Evolutionary conservation across 64 coral and sea anemone genomes (phyloP).

Genomic region (Porites australiensis): DNA sequence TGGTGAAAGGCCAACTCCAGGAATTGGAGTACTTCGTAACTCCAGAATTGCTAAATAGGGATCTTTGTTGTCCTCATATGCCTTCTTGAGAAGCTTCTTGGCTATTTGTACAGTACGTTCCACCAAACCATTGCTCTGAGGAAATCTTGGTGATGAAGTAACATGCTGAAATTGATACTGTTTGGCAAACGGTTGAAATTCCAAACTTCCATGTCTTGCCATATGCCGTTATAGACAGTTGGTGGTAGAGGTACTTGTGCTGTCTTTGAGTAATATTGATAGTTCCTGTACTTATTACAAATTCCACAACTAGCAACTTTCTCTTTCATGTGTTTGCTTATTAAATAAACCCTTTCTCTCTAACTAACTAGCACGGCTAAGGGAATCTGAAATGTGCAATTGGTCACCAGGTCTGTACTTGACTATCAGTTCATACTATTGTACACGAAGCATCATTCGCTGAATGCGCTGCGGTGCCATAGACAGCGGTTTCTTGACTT

Average conservation of each 20-base stretch:
- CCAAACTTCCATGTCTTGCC: constrained; percentile 8
- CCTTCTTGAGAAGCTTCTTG: constrained; percentile 37
- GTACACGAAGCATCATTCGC: constrained; percentile 55
- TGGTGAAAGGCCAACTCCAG: constrained; percentile 2
- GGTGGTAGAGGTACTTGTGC: no score
- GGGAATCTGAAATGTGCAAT: constrained; percentile 45
- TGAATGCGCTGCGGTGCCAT: constrained; percentile 11
- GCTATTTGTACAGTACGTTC: constrained; percentile 52
- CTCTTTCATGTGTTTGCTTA: not conserved
- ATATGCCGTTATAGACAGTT: no score
- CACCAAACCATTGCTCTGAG: constrained; percentile 54
- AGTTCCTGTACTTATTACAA: no score
- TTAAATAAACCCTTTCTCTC: not conserved
- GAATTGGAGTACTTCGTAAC: constrained; percentile 38
- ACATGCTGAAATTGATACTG: constrained; percentile 45
- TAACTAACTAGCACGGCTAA: constrained; percentile 37
- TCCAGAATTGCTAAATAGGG: constrained; percentile 52
- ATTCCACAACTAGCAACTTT: not conserved
- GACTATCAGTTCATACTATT: constrained; percentile 60
- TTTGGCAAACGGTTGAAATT: constrained; percentile 34
- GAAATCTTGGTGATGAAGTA: constrained; percentile 38
- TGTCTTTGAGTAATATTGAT: not conserved
- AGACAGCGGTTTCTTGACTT: constrained; percentile 26
- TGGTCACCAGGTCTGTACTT: constrained; percentile 41
- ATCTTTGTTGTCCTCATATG: constrained; percentile 32